Evolutionary conservation across 2,888 invertebrate species (phyloP), one percentile per base, ranked within the genome.

Genomic region (Willowsia nigromaculata): DNA sequence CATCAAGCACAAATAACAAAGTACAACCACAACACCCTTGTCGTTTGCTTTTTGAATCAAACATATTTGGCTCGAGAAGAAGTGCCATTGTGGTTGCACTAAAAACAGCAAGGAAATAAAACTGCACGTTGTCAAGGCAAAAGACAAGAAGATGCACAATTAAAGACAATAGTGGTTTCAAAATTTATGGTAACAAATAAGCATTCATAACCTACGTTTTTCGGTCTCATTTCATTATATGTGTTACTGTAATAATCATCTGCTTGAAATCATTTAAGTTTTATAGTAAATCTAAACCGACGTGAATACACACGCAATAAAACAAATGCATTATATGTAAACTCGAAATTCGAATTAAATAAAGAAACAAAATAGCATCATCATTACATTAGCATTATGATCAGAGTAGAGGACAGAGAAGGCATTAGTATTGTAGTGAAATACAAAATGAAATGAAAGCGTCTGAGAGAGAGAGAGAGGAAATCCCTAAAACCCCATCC

Each of bases 31-130:
- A 68, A 68, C 27, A 30, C 22, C n/a, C 15, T 83, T 81, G 56
- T 82, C 74, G 76, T 88, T 82, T 47, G 82, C 56, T 59, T 88
- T 33, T 65, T 71, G 27, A 33, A 56, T 47, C 47, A 88, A 76
- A 47, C 56, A 65, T 33, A 56, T 81, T 87, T 6, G 13, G 56
- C n/a, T 78, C n/a, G 68, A 15, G 43, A 85, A 30, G 62, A 86
- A 40, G 85, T 78, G 53, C 65, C 68, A 87, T 53, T 71, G 87
- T 27, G 15, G 68, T 43, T 65, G 65, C 33, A 50, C 47, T 40
- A 18, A 15, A 78, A 78, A 40, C 43, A 27, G 81, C 62, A 81
- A 30, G 62, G 43, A 47, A 80, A 68, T 7, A 22, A 62, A 7
- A 13, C 1, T 37, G 33, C 27, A 76, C 27, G 25, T 22, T 74